Percentiles rank a stretch among this genome's conserved stretches.
Conservation (phyloP, 2,797 vertebrate genomes). For the Neopelma chrysocephalum region DNA sequence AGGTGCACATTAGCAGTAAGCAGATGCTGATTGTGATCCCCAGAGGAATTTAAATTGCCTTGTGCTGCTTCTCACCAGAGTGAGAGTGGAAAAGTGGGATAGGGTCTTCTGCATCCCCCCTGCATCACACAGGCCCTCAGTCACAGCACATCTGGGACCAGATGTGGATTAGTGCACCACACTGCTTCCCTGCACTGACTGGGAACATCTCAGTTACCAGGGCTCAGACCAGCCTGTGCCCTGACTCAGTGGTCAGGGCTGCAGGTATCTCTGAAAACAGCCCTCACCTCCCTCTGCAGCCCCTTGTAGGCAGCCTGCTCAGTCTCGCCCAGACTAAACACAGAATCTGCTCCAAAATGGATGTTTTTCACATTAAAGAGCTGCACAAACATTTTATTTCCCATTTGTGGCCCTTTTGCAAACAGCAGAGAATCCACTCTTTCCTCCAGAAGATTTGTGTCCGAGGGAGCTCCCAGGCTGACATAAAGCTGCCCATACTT, state of each 20-base stretch:
- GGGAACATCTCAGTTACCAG: background rate
- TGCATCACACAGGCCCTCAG: background rate
- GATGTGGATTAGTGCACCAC: rapidly evolving
- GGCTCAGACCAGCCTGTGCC: rapidly evolving
- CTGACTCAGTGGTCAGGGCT: rapidly evolving
- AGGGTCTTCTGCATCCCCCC: too few relatives aligned
- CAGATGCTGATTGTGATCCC: background rate
- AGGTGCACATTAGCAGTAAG: rapidly evolving
- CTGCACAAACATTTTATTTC: constrained; percentile 64
- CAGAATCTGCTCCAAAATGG: constrained; percentile 19
- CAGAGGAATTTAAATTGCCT: background rate
- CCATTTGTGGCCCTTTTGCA: constrained; percentile 58
- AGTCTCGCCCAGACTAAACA: background rate
- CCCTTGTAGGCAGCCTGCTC: background rate
- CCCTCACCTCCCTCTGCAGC: background rate
- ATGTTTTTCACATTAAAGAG: constrained; percentile 65
- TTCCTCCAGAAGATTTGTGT: constrained; percentile 64
- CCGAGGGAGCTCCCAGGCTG: constrained; percentile 59
- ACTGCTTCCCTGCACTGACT: rapidly evolving
- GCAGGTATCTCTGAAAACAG: background rate
- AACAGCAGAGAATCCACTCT: constrained; percentile 58
- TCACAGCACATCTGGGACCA: background rate
- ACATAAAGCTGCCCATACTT: constrained; percentile 67
- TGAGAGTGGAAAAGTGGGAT: background rate
- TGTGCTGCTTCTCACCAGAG: rapidly evolving